Percentiles rank a stretch among this genome's conserved stretches.
These are phyloP conservation scores for Cosmia trapezina DNA, from an alignment of 2,888 invertebrate species.

Conservation along the genomic window DNA sequence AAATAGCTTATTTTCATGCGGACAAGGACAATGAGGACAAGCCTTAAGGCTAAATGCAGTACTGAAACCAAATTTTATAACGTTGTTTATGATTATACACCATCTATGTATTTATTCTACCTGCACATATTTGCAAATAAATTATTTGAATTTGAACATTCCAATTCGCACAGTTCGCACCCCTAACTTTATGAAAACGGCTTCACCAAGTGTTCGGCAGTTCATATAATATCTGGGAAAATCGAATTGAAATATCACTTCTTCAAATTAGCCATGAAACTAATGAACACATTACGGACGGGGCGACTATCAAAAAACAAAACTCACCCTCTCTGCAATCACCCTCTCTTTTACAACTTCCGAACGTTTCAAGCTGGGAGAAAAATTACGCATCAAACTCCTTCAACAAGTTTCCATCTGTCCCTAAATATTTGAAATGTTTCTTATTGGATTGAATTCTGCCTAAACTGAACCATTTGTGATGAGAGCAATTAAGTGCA, in stretches of 20 bases:
- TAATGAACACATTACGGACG: background rate
- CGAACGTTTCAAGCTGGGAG: background rate
- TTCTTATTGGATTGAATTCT: background rate
- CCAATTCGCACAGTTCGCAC: background rate
- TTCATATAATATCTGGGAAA: background rate
- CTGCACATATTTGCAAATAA: too few species aligned
- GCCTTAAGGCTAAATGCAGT: background rate
- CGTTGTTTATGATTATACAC: background rate
- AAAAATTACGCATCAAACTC: background rate
- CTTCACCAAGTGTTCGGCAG: background rate
- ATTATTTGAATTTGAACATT: too few species aligned
- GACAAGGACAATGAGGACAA: too few species aligned
- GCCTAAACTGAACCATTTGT: background rate
- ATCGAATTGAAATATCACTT: background rate
- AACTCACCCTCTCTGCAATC: too few species aligned
- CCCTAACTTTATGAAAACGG: background rate
- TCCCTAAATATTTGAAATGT: background rate
- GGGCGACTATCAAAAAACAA: background rate
- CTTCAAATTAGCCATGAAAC: background rate
- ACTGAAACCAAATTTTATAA: background rate
- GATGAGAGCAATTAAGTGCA: background rate
- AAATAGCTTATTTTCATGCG: background rate
- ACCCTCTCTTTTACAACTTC: background rate
- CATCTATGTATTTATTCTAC: too few species aligned
- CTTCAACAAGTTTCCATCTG: background rate